phyloP scores from a whole-genome alignment of 2,888 invertebrate genomes.

The Carcina quercana region DNA sequence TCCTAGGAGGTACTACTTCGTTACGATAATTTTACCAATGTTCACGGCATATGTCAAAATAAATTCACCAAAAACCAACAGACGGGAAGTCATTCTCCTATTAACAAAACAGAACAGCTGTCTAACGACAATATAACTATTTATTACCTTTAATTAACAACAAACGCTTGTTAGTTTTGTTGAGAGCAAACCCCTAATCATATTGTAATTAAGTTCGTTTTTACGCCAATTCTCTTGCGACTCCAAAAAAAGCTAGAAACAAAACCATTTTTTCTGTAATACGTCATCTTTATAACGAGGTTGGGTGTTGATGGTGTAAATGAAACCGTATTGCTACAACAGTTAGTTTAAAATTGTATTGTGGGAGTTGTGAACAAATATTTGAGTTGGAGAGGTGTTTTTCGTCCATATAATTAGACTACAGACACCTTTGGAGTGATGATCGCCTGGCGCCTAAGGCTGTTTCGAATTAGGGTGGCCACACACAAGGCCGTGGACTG shows the following conservation, averaged over 20 bases:
- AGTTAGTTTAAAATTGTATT: constrained; percentile 18
- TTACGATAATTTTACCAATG: constrained; percentile 1
- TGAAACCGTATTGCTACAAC: constrained; percentile 20
- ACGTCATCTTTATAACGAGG: constrained; percentile 32
- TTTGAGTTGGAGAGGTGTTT: constrained; percentile 56
- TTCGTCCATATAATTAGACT: constrained; percentile 62
- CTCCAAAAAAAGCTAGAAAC: too few species aligned
- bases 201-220: constrained; percentile 66
- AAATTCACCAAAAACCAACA: constrained; percentile 50
- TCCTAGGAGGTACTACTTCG: background rate
- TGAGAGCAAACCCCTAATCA: constrained; percentile 63
- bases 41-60: constrained; percentile 46
- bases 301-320: constrained; percentile 13
- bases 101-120: constrained; percentile 41
- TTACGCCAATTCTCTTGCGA: constrained; percentile 62
- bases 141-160: constrained; percentile 61
- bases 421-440: constrained; percentile 66
- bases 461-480: constrained; percentile 17
- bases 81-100: constrained; percentile 26
- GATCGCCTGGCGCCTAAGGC: constrained; percentile 61
- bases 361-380: constrained; percentile 37
- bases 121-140: constrained; percentile 65
- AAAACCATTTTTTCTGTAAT: constrained; percentile 24
- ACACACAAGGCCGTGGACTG: too few species aligned
- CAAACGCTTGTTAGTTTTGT: constrained; percentile 67